These are phyloP conservation scores for Thymelicus sylvestris DNA, from an alignment of 2,888 invertebrate genomes.

Conservation along the genomic window DNA sequence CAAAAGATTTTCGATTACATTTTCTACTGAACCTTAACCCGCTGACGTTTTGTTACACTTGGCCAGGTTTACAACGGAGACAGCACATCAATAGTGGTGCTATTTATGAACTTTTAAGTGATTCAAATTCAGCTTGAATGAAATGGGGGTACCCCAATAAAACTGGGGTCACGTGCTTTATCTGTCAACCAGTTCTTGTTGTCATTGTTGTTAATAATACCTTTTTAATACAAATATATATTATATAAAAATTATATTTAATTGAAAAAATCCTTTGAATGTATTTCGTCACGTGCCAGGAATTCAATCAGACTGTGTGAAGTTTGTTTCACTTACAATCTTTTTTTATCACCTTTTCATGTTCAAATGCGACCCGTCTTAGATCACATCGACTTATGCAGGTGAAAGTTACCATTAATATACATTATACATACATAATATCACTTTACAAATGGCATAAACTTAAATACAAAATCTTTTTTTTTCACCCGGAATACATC, in stretches of 20 bases:
- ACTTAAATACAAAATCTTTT: no score
- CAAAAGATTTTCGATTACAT: no score
- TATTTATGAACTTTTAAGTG: slow-evolving; percentile 15
- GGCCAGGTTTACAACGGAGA: background rate
- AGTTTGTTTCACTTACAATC: no score
- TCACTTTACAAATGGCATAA: slow-evolving; percentile 8
- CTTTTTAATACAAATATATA: no score
- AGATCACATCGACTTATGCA: slow-evolving; percentile 18
- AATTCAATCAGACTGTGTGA: no score
- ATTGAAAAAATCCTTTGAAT: no score
- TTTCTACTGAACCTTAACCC: no score
- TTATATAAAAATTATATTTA: no score
- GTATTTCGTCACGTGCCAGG: no score
- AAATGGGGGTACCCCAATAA: slow-evolving; percentile 1
- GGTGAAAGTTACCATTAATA: slow-evolving; percentile 25
- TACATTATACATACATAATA: slow-evolving; percentile 11
- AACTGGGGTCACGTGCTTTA: background rate
- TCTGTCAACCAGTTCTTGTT: slow-evolving; percentile 4
- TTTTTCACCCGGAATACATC: no score
- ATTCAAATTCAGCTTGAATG: slow-evolving; percentile 25
- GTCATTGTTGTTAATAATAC: no score
- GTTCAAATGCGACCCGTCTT: background rate
- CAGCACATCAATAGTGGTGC: background rate
- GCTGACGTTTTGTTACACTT: background rate
- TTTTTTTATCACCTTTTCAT: no score